phyloP scores from a whole-genome alignment of 2,888 invertebrate species.

The Heliconius aoede region DNA sequence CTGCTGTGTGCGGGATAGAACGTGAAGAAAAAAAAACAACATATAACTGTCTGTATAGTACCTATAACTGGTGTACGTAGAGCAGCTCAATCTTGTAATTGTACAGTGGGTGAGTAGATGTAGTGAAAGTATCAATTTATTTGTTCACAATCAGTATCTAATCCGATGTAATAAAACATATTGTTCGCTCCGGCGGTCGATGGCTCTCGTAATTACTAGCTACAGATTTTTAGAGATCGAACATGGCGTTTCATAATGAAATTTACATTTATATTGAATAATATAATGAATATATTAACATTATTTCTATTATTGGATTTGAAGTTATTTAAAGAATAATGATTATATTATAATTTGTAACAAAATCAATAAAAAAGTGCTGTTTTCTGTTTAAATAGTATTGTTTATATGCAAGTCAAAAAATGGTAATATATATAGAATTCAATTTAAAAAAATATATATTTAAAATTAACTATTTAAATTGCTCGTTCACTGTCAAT shows the following conservation, averaged over 20 bases:
- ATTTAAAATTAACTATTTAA: neutral
- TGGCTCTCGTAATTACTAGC: conserved; percentile 60
- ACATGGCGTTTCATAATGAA: neutral
- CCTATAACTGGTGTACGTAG: conserved; percentile 1
- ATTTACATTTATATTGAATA: conserved; percentile 23
- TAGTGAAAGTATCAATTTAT: conserved; percentile 52
- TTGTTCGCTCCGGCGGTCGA: conserved; percentile 57
- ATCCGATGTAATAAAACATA: conserved; percentile 53
- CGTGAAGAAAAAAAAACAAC: neutral
- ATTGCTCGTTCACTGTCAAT: neutral
- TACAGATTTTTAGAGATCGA: conserved; percentile 26
- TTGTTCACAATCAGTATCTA: conserved; percentile 54
- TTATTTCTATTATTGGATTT: neutral
- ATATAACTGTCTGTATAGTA: conserved; percentile 6
- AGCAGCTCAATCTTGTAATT: conserved; percentile 37
- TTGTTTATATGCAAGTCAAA: neutral
- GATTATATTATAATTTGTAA: neutral
- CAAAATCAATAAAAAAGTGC: neutral
- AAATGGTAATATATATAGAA: neutral
- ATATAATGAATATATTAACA: conserved; percentile 17
- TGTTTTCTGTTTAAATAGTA: neutral
- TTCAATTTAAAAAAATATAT: neutral
- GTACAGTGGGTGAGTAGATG: conserved; percentile 28
- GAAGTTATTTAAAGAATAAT: neutral
- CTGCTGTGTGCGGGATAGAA: too few species aligned